A percentile compares a stretch with the other conserved stretches of the same genome.
These are phyloP conservation scores for Cactoblastis cactorum DNA, from an alignment of 2,888 invertebrate species.

Conservation along the genomic window DNA sequence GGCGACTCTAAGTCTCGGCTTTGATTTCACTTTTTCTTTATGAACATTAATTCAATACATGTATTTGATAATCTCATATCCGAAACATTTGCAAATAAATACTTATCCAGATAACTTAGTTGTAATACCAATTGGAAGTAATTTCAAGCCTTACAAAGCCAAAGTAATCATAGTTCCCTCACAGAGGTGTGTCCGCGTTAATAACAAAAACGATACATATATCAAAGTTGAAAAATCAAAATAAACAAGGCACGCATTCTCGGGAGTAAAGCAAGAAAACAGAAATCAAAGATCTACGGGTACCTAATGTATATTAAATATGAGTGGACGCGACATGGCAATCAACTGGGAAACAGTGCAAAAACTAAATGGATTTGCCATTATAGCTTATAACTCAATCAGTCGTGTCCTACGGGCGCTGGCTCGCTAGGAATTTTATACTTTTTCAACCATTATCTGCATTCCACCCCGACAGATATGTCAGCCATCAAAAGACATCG, in stretches of 20 bases:
- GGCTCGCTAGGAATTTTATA: slow-evolving; percentile 67
- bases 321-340: slow-evolving; percentile 55
- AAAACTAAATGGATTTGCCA: slow-evolving; percentile 71
- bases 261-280: slow-evolving; percentile 53
- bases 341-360: slow-evolving; percentile 71
- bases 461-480: slow-evolving; percentile 52
- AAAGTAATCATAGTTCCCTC: slow-evolving; percentile 52
- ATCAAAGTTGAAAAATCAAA: slow-evolving; percentile 74
- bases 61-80: slow-evolving; percentile 45
- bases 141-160: slow-evolving; percentile 21
- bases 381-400: slow-evolving; percentile 78
- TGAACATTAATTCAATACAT: slow-evolving; percentile 47
- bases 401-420: slow-evolving; percentile 46
- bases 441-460: slow-evolving; percentile 68
- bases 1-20: slow-evolving; percentile 72
- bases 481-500: slow-evolving; percentile 45
- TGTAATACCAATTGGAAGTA: no score
- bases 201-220: slow-evolving; percentile 67
- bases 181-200: slow-evolving; percentile 52
- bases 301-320: slow-evolving; percentile 73
- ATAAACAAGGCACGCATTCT: slow-evolving; percentile 70
- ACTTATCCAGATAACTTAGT: background rate
- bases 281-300: slow-evolving; percentile 56
- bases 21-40: slow-evolving; percentile 59
- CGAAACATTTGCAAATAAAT: background rate